Conservation (phyloP, 2,113 vertebrate species). For the Arenaria interpres region DNA sequence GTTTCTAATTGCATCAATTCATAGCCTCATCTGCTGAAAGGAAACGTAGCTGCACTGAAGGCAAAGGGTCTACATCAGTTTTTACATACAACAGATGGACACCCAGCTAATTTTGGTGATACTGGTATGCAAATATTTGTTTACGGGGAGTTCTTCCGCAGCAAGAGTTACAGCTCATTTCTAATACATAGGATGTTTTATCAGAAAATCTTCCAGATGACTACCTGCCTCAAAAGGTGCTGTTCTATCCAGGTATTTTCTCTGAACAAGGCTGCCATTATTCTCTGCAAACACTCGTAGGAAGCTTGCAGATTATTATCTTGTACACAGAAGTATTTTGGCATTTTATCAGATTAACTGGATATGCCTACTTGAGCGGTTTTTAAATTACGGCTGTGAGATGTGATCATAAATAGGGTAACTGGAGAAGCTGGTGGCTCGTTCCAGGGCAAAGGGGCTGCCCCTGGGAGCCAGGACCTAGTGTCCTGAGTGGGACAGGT, state of each 20-base stretch:
- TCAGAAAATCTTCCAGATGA: not conserved
- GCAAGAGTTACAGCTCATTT: not conserved
- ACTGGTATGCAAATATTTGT: not conserved
- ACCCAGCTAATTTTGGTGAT: not conserved
- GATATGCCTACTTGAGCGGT: not conserved
- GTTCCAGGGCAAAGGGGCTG: not conserved
- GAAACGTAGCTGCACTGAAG: not conserved
- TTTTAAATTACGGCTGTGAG: not conserved
- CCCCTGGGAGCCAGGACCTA: not conserved
- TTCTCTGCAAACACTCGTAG: not conserved
- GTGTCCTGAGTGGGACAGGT: rapidly evolving
- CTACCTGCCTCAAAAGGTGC: not conserved
- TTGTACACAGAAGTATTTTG: slow-evolving; percentile 17
- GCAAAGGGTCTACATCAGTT: not conserved
- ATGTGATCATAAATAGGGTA: not conserved
- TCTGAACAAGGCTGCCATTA: slow-evolving; percentile 35
- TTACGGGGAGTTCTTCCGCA: not conserved
- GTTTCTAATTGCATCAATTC: not conserved
- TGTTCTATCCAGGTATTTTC: not conserved
- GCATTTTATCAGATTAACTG: slow-evolving; percentile 56
- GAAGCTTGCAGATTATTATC: slow-evolving; percentile 35
- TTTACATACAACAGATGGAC: rapidly evolving
- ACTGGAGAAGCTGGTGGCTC: not conserved
- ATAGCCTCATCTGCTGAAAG: not conserved
- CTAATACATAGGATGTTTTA: not conserved